Conservation (phyloP, 2,113 vertebrate genomes). For the Mixornis gularis region DNA sequence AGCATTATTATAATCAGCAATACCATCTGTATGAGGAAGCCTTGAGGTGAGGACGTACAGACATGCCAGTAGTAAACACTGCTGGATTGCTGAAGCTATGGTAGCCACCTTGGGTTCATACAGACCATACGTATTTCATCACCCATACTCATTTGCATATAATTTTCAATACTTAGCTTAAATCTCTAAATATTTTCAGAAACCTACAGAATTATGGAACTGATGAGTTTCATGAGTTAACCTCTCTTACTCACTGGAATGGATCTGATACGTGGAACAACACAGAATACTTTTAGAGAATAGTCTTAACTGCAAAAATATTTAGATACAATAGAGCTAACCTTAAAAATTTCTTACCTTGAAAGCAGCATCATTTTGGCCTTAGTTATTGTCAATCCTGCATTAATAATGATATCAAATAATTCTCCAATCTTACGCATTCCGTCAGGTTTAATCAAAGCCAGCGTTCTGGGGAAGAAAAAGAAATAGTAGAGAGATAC, state of each 20-base stretch:
- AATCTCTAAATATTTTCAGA: background rate
- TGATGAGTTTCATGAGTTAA: background rate
- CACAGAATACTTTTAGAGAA: background rate
- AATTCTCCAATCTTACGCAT: slow-evolving; percentile 82
- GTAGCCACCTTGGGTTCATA: background rate
- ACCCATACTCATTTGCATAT: background rate
- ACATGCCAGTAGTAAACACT: background rate
- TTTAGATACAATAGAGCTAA: background rate
- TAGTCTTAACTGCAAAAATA: background rate
- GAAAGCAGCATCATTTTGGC: slow-evolving; percentile 91
- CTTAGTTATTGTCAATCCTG: slow-evolving; percentile 89
- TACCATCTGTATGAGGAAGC: background rate
- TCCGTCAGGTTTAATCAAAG: slow-evolving; percentile 89
- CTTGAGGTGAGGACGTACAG: background rate
- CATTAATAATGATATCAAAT: slow-evolving; percentile 81
- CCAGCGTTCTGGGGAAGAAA: slow-evolving; percentile 79
- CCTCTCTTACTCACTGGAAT: background rate
- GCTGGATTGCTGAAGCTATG: background rate
- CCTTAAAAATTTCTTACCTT: slow-evolving; percentile 73
- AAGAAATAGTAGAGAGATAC: background rate
- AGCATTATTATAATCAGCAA: background rate
- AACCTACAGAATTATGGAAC: background rate
- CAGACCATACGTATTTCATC: background rate
- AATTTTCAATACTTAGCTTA: background rate
- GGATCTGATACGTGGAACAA: background rate